Evolutionary conservation across 2,113 vertebrate genomes (phyloP).

Genomic region (Nycticorax nycticorax): DNA sequence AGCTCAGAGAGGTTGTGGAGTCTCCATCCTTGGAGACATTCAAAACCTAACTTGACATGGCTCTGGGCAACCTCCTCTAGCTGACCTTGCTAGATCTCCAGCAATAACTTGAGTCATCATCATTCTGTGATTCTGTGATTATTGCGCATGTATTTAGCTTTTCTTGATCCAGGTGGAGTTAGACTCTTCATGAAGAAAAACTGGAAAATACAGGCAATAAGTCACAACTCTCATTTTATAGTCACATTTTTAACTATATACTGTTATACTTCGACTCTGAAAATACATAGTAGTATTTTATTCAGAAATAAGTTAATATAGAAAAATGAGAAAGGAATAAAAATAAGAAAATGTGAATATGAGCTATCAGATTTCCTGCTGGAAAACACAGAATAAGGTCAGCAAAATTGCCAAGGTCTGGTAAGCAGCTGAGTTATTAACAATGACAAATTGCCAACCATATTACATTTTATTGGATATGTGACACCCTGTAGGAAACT

Average conservation of each 20-base stretch:
- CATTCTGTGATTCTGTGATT: background rate
- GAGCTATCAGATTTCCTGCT: background rate
- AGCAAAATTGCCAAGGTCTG: background rate
- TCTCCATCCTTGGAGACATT: background rate
- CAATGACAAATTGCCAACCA: background rate
- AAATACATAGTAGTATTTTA: background rate
- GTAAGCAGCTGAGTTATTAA: background rate
- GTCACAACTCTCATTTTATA: background rate
- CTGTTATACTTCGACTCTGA: background rate
- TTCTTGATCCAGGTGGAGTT: background rate
- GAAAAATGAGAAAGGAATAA: background rate
- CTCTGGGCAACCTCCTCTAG: background rate
- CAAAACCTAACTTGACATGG: background rate
- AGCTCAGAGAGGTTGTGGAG: background rate
- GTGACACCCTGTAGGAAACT: background rate
- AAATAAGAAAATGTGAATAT: background rate
- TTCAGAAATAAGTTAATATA: background rate
- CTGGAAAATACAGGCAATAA: background rate
- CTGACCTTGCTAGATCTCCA: background rate
- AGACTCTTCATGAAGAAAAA: background rate
- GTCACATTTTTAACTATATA: background rate
- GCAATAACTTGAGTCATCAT: background rate
- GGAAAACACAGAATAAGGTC: background rate
- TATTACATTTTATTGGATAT: background rate
- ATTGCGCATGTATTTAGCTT: background rate